Base-by-base conservation (phyloP, 2,888 invertebrate species). In the Drosophila bunnanda region DNA sequence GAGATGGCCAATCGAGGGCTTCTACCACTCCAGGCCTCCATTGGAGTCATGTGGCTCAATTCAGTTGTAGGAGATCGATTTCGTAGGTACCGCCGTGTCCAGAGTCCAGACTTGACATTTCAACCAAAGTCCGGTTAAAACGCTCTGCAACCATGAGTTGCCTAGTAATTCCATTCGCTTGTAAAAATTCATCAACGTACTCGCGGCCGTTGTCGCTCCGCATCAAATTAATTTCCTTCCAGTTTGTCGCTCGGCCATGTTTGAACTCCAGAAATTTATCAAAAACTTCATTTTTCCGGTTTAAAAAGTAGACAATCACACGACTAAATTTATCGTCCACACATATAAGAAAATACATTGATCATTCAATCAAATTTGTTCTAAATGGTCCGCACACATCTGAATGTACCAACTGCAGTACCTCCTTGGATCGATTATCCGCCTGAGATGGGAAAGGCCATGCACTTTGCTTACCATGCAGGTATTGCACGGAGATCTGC, bases 331-430 rank as follows among this genome's bases (percentile, higher is more conserved):
- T 46, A 10, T 25, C 9, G 25, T n/a, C 25, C 15, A 44, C 25
- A 15, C 25, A 25, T 25, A 2, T 22, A 44, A 25, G 15, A 9
- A 44, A 44, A 44, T 15, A 44, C 4, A 2, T 44, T 2, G 44
- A 44, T 25, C 25, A 13, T 22, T 15, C 22, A 44, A 44, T 22
- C 15, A 9, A 44, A 15, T 9, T 44, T 28, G 9, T 46, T 46
- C 25, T 25, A 46, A 28, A 46, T n/a, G 46, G 9, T 15, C 28
- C 46, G n/a, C 46, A 28, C 46, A 46, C 41, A 20, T 41, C 41
- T 41, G 20, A 41, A 41, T 41, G 41, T 7, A 22, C 20, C 20
- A 41, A 41, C 20, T 41, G 41, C 20, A 41, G 13, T 25, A 44
- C 13, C n/a, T 28, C 25, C 46, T 46, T 25, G 9, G 25, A 8